Base-by-base conservation (phyloP, 2,797 vertebrate genomes). In the Cyprinella venusta region DNA sequence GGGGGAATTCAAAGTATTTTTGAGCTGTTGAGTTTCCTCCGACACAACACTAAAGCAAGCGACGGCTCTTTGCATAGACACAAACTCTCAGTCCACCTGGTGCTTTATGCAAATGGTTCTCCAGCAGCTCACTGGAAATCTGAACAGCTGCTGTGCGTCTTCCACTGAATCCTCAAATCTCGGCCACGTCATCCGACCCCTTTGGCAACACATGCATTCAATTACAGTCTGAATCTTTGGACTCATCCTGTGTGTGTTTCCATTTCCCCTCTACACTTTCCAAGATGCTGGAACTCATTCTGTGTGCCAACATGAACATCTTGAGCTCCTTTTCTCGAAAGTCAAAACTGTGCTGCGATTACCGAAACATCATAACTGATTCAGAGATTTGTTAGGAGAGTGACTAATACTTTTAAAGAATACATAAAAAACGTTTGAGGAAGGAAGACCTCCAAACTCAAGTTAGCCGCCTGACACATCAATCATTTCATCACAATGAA, bases 141-240 rank as follows among this genome's bases (percentile, higher is more conserved):
- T 54, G 13, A 38, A 56, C 70, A 61, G 65, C 30, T 56, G 56
- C 1, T 21, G 1, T 65, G 2, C 26, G 2, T 65, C 76, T 36
- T 65, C 61, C 6, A 33, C 6, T 65, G 38, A 50, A 16, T 48
- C 45, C 3, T 18, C 19, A 54, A 33, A 21, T 52, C 80, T 78
- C 54, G 26, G 45, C 84, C 84, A 86, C 80, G 63, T 86, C 85
- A 86, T 13, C 79, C 13, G 50, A 10, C 26, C 70, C 30, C 45
- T 42, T 6, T 61, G 76, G 74, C 82, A 81, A 81, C 84, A 79
- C 74, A 80, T 75, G 80, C 64, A 26, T 81, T 81, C 64, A 84
- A 74, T 81, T 82, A 83, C 77, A 33, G 68, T 59, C 68, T 30
- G 45, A 52, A 26, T 40, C 24, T 15, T 15, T 52, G 77, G 33